Conservation (phyloP, 1,140 invertebrate species). For the Rhagoletis zephyria region DNA sequence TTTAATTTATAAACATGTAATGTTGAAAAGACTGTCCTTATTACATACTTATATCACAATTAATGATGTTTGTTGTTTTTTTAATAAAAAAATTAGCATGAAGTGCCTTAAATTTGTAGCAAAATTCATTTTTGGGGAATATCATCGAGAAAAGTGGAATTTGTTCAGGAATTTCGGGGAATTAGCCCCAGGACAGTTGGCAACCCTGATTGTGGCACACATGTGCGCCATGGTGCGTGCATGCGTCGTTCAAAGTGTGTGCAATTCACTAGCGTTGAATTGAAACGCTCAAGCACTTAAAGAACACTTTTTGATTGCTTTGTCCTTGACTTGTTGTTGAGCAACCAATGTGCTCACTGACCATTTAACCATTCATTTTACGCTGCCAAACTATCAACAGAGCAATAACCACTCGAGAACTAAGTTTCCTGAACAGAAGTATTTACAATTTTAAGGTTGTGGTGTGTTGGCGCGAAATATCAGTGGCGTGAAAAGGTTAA, state of each 20-base stretch:
- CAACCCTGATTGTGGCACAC: background rate
- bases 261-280: background rate
- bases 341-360: background rate
- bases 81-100: too few species aligned
- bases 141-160: too few species aligned
- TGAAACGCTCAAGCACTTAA: background rate
- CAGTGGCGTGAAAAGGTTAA: background rate
- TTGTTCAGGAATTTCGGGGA: too few species aligned
- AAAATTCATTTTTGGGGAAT: too few species aligned
- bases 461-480: too few species aligned
- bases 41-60: too few species aligned
- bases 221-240: constrained; percentile 14
- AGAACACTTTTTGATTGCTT: constrained; percentile 15
- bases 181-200: too few species aligned
- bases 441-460: too few species aligned
- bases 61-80: too few species aligned
- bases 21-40: too few species aligned
- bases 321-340: constrained; percentile 24
- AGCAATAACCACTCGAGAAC: background rate
- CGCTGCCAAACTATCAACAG: constrained; percentile 18
- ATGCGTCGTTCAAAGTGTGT: background rate
- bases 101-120: too few species aligned
- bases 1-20: too few species aligned
- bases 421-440: background rate
- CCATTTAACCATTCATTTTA: constrained; percentile 24